A percentile compares a stretch with the other conserved stretches of the same genome.
These are phyloP conservation scores for Nemurella pictetii DNA, from an alignment of 2,888 invertebrate species.

Conservation along the genomic window DNA sequence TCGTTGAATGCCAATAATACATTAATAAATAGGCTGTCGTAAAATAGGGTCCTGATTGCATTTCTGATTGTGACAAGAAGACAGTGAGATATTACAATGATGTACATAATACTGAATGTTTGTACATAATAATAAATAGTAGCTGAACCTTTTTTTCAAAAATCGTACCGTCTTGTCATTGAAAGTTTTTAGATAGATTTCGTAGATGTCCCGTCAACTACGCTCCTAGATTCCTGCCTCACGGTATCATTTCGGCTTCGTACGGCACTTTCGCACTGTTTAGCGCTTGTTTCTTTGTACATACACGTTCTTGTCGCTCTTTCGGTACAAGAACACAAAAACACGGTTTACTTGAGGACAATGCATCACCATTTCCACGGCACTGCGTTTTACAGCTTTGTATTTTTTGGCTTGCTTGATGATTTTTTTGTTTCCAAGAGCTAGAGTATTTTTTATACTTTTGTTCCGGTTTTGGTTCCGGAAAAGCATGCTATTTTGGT, in stretches of 20 bases:
- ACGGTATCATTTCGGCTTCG: neutral
- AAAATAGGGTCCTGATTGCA: conserved; percentile 38
- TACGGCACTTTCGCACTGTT: neutral
- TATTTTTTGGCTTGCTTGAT: neutral
- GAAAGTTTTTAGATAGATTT: neutral
- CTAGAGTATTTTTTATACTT: neutral
- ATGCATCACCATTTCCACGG: neutral
- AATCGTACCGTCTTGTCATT: neutral
- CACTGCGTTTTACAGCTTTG: neutral
- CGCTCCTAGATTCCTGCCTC: neutral
- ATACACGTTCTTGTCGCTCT: neutral
- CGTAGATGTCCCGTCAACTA: neutral
- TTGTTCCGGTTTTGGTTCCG: neutral
- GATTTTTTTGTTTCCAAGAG: neutral
- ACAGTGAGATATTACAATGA: conserved; percentile 45
- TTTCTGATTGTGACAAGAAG: conserved; percentile 21
- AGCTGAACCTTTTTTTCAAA: conserved; percentile 1
- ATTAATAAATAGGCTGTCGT: conserved; percentile 37
- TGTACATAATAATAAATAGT: conserved; percentile 52
- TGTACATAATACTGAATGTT: conserved; percentile 58
- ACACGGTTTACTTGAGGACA: neutral
- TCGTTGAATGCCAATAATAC: conserved; percentile 38
- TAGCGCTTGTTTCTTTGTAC: neutral
- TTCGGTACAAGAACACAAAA: neutral
- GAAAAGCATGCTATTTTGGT: neutral